A percentile compares a stretch with the other conserved stretches of the same genome.
Conservation (phyloP, 2,888 invertebrate genomes). For the Bellardia pandia region DNA sequence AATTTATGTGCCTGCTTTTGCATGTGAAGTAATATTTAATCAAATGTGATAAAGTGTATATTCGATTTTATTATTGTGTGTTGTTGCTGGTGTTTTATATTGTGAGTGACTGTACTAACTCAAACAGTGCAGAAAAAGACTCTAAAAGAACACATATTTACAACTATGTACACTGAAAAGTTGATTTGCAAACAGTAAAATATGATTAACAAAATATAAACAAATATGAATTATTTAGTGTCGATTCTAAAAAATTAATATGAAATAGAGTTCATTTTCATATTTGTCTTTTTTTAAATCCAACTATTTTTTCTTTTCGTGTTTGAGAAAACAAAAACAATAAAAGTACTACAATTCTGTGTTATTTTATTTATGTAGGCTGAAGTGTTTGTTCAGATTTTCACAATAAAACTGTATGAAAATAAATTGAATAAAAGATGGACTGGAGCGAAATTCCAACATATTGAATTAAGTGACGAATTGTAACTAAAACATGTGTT, state of each 20-base stretch:
- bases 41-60: constrained; percentile 26
- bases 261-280: too few species aligned
- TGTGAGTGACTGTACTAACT: background rate
- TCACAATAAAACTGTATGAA: background rate
- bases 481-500: too few species aligned
- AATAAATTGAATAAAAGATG: background rate
- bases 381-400: background rate
- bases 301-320: background rate
- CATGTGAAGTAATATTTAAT: background rate
- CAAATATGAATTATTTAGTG: too few species aligned
- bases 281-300: too few species aligned
- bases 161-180: background rate
- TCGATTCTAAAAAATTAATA: too few species aligned
- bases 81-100: background rate
- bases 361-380: background rate
- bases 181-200: too few species aligned
- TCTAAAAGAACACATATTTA: too few species aligned
- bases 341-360: background rate
- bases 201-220: too few species aligned
- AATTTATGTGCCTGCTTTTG: background rate
- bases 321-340: background rate
- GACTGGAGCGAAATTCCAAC: background rate
- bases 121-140: too few species aligned
- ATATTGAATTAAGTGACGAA: too few species aligned
- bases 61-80: constrained; percentile 11